Evolutionary conservation across 2,888 invertebrate species (phyloP).

Genomic region (Melanargia galathea): DNA sequence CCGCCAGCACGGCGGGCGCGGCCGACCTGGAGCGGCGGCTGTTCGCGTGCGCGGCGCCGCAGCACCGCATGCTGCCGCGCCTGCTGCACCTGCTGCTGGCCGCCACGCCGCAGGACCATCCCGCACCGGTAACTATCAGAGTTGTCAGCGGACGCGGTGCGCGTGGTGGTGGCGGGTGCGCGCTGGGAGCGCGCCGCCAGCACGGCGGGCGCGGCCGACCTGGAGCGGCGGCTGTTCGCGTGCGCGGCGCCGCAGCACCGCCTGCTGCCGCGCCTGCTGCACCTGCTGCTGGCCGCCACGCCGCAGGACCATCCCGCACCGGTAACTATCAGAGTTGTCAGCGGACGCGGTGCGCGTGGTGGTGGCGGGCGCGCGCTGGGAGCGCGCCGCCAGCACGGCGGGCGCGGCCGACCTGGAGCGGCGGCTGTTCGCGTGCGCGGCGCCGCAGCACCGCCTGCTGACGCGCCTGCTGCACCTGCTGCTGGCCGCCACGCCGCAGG

Average conservation of each 20-base stretch:
- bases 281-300: slow-evolving; percentile 56
- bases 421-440: slow-evolving; percentile 67
- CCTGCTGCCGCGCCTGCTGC: slow-evolving; percentile 73
- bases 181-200: slow-evolving; percentile 67
- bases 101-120: slow-evolving; percentile 40
- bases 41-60: slow-evolving; percentile 71
- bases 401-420: slow-evolving; percentile 69
- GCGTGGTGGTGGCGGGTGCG: slow-evolving; percentile 71
- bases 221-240: slow-evolving; percentile 71
- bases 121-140: slow-evolving; percentile 26
- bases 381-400: slow-evolving; percentile 56
- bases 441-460: slow-evolving; percentile 75
- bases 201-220: slow-evolving; percentile 59
- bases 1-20: slow-evolving; percentile 55
- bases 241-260: slow-evolving; percentile 72
- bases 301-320: slow-evolving; percentile 37
- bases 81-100: slow-evolving; percentile 67
- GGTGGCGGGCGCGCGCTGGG: slow-evolving; percentile 70
- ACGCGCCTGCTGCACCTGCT: slow-evolving; percentile 74
- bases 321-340: too few species aligned
- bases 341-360: slow-evolving; percentile 70
- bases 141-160: slow-evolving; percentile 65
- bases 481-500: slow-evolving; percentile 44
- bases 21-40: slow-evolving; percentile 68
- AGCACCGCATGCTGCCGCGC: slow-evolving; percentile 75